These are phyloP conservation scores for Chrysogorgia sp. DNA, from an alignment of 92 coral and sea anemone genomes.

Conservation along the genomic window DNA sequence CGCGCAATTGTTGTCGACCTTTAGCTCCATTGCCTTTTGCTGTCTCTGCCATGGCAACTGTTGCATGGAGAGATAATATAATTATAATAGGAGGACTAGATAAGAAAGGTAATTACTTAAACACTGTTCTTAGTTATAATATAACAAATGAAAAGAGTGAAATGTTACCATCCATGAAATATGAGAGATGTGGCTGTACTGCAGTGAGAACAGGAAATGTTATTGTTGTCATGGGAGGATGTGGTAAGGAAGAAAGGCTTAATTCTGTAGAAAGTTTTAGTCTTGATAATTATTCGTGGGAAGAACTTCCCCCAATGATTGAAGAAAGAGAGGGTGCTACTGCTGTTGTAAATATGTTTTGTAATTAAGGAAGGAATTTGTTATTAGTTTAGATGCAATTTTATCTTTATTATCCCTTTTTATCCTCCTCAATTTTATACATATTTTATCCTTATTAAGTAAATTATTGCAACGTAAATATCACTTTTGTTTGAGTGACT, in stretches of 20 bases:
- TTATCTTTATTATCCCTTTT: too few species aligned
- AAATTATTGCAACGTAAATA: too few species aligned
- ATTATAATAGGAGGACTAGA: slow-evolving; percentile 10
- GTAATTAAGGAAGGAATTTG: too few species aligned
- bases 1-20: slow-evolving; percentile 1
- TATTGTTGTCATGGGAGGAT: slow-evolving; percentile 83
- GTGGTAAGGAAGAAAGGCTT: slow-evolving; percentile 67
- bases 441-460: too few species aligned
- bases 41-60: slow-evolving; percentile 36
- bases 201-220: slow-evolving; percentile 63
- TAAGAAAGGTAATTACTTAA: background rate
- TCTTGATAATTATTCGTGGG: background rate
- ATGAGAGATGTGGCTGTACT: slow-evolving; percentile 79
- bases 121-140: slow-evolving; percentile 29
- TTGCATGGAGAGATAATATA: slow-evolving; percentile 7
- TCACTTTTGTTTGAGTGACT: too few species aligned
- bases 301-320: slow-evolving; percentile 15
- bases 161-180: slow-evolving; percentile 71
- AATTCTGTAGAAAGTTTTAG: slow-evolving; percentile 73
- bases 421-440: too few species aligned
- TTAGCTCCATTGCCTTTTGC: slow-evolving; percentile 8
- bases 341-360: background rate
- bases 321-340: background rate
- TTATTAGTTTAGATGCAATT: too few species aligned
- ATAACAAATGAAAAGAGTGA: slow-evolving; percentile 80